These are phyloP conservation scores for Micropterix aruncella DNA, from an alignment of 2,888 invertebrate genomes.

Conservation along the genomic window DNA sequence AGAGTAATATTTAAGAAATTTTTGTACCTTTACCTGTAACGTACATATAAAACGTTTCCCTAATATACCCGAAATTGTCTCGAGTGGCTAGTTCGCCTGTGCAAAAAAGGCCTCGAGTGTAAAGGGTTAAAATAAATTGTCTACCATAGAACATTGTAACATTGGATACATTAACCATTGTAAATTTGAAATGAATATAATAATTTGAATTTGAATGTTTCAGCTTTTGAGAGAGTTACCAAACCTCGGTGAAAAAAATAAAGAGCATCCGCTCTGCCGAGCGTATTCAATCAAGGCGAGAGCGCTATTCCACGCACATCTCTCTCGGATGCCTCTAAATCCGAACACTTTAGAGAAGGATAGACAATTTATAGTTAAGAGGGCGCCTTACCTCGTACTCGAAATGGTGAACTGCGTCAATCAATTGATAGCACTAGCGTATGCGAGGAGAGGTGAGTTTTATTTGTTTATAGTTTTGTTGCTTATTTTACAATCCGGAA, in stretches of 20 bases:
- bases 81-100: too few relatives aligned
- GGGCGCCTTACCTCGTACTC: slow-evolving; percentile 89
- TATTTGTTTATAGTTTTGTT: too few relatives aligned
- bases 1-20: too few relatives aligned
- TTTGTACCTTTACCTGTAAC: too few relatives aligned
- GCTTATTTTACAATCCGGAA: too few relatives aligned
- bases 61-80: too few relatives aligned
- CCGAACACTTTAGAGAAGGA: slow-evolving; percentile 72
- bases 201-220: slow-evolving; percentile 15
- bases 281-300: slow-evolving; percentile 88
- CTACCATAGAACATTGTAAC: too few relatives aligned
- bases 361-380: slow-evolving; percentile 68
- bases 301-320: slow-evolving; percentile 89
- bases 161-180: too few relatives aligned
- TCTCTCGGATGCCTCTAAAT: slow-evolving; percentile 70
- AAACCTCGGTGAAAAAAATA: slow-evolving; percentile 91
- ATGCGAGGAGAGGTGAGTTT: slow-evolving; percentile 77
- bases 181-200: slow-evolving; percentile 4
- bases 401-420: slow-evolving; percentile 96
- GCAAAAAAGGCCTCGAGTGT: too few relatives aligned
- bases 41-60: too few relatives aligned
- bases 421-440: slow-evolving; percentile 82
- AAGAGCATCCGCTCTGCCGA: slow-evolving; percentile 85
- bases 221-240: slow-evolving; percentile 84
- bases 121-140: too few relatives aligned